Base-by-base conservation (phyloP, 2,797 vertebrate species). In the Xiphorhynchus erythropygius region DNA sequence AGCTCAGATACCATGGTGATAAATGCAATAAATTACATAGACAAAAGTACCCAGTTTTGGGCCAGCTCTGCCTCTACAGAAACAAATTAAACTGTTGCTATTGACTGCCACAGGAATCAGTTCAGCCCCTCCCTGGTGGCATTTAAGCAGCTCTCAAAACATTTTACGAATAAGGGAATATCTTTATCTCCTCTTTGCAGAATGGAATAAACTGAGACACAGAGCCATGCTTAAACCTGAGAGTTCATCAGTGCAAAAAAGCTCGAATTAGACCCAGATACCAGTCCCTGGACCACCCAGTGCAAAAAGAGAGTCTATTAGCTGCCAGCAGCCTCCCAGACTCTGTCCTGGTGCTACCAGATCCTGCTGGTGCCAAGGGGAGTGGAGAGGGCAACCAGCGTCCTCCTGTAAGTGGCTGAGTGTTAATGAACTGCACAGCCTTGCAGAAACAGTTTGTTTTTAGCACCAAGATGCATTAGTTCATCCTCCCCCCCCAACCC, bases 361-460 rank as follows among this genome's bases (percentile, higher is more conserved):
- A 5, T 57, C 67, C 80, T 64, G n/a, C 33, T 3, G 23, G 59
- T 70, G 87, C 84, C 89, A 93, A 13, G 41, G 67, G 70, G 46
- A 94, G 35, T 10, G 53, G 70, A 89, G 68, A 87, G 83, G 80
- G 68, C 75, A 84, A 84, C 63, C 87, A 77, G 2, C 25, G 6
- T 6, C 16, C 2, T 91, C 70, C 83, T 0, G 1, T 88, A 75
- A 93, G 65, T 30, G 0, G 0, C 37, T 73, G 60, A 81, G 52
- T 9, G 0, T 85, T 97, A 90, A 96, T 94, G 93, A 96, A 93
- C 94, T 39, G 52, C 71, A 13, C 92, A 94, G 92, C 64, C 95
- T 90, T 96, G 84, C 92, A 87, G 89, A 94, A 94, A 35, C 71
- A 15, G 44, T 76, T 97, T 94, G 88, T 70, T 94, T 95, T 97